Percentiles rank a stretch among this genome's conserved stretches.
Conservation (phyloP, 2,888 invertebrate genomes). For the Deroplatys truncata region DNA sequence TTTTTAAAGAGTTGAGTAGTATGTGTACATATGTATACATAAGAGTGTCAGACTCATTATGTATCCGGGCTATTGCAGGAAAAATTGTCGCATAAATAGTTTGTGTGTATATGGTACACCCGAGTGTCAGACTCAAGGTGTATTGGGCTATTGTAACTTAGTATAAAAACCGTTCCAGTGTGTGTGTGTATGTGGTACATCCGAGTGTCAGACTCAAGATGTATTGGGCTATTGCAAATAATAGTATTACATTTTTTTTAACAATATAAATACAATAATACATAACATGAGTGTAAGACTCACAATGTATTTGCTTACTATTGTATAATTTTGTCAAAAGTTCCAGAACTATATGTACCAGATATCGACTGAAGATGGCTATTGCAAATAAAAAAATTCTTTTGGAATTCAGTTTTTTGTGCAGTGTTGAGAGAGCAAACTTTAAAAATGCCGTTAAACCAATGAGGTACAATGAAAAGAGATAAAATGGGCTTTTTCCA, state of each 20-base stretch:
- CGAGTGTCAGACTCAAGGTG: conserved; percentile 29
- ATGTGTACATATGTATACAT: conserved; percentile 21
- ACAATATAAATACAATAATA: conserved; percentile 22
- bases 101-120: conserved; percentile 29
- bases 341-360: background rate
- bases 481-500: too few relatives aligned
- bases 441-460: background rate
- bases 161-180: conserved; percentile 14
- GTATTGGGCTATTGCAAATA: conserved; percentile 25
- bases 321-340: background rate
- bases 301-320: conserved; percentile 23
- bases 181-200: conserved; percentile 26
- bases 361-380: conserved; percentile 5
- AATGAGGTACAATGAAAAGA: background rate
- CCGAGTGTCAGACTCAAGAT: conserved; percentile 26
- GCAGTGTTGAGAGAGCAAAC: background rate
- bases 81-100: conserved; percentile 23
- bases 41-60: conserved; percentile 26
- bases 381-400: background rate
- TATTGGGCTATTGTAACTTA: conserved; percentile 31
- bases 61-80: conserved; percentile 31
- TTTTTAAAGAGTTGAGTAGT: conserved; percentile 19
- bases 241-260: conserved; percentile 1
- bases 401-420: background rate
- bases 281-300: conserved; percentile 28